A percentile compares a stretch with the other conserved stretches of the same genome.
Evolutionary conservation across 2,113 vertebrate species (phyloP).

Genomic region (Heterotis niloticus): DNA sequence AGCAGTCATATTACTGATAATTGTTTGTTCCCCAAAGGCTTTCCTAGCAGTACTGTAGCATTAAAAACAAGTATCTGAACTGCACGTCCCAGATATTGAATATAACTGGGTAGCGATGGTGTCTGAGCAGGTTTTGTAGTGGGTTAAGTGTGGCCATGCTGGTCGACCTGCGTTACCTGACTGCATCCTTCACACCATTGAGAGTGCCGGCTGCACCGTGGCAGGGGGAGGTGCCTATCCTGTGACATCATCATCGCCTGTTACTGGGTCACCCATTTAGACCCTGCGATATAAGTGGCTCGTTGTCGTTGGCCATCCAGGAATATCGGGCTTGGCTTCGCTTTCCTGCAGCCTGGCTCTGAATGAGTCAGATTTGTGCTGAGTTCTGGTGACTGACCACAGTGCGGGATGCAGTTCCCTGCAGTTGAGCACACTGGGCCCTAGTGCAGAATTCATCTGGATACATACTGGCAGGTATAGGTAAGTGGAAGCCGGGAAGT

Average conservation of each 20-base stretch:
- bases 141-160: too few species aligned
- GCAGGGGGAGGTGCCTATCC: not conserved
- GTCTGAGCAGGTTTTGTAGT: not conserved
- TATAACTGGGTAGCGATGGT: not conserved
- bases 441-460: too few species aligned
- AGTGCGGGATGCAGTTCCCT: not conserved
- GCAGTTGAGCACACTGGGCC: not conserved
- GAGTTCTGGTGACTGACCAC: not conserved
- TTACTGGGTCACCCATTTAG: conserved; percentile 17
- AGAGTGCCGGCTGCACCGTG: not conserved
- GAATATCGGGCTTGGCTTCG: not conserved
- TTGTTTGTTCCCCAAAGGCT: not conserved
- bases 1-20: not conserved
- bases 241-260: not conserved
- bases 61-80: not conserved
- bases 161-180: too few species aligned
- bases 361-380: not conserved
- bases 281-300: not conserved
- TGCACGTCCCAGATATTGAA: not conserved
- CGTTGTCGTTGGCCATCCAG: not conserved
- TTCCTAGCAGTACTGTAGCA: not conserved
- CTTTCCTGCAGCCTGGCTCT: not conserved
- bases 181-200: not conserved
- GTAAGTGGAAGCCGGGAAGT: not conserved
- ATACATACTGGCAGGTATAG: not conserved